Base-by-base conservation (phyloP, 2,113 vertebrate genomes). In the Syrrhaptes paradoxus region DNA sequence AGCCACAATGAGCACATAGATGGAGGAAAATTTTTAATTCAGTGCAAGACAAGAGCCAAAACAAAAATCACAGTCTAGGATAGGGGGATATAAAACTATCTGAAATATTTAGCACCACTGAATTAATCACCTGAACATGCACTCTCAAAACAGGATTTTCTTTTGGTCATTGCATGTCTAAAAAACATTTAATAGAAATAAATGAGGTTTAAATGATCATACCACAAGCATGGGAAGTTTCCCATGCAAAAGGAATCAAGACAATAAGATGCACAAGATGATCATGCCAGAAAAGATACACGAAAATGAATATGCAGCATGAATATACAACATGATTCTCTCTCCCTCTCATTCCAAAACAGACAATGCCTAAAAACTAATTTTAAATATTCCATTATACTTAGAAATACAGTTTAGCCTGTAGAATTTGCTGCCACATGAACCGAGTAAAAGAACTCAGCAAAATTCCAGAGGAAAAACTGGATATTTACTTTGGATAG, bases 191-290 rank as follows among this genome's bases (percentile, higher is more conserved):
- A 24, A 10, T 7, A 77, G 25, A 77, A 83, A 77, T 22, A 77
- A 65, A 26, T 5, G 9, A 66, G 24, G 8, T 41, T 86, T 58
- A 62, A 88, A 87, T 16, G 19, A 48, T 24, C 21, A 11, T 14
- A 82, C 62, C 15, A 63, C 0, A 6, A 58, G 32, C 28, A 41
- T 4, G 4, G 48, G 16, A 87, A 87, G 20, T 6, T 46, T 78
- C 14, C 49, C 52, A 49, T 8, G 5, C 51, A 52, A 86, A 88
- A 80, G 24, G 7, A 89, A 55, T 43, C 32, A 55, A 76, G 12
- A 78, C 32, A 46, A 0, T 4, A 72, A 78, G 48, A 78, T 4
- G 1, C 8, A 0, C 4, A 72, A 78, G 48, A 78, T 5, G 2
- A 7, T 70, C 11, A 25, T 25, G 17, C 38, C 67, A 82, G 8